Percentiles rank a stretch among this genome's conserved stretches.
These are phyloP conservation scores for Lithosia quadra DNA, from an alignment of 2,888 invertebrate genomes.

Conservation along the genomic window DNA sequence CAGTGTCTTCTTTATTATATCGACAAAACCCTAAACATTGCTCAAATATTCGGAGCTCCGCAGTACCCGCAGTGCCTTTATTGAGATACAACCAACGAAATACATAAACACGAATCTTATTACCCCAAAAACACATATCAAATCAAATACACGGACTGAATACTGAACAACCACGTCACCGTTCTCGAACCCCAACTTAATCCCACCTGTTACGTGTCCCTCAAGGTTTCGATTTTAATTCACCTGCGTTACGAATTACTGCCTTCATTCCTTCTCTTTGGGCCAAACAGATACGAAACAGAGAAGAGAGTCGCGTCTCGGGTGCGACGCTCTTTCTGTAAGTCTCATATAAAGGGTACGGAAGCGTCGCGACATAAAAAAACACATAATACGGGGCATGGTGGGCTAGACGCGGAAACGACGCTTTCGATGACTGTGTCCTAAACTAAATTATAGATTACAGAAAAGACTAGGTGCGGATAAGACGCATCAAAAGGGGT, in stretches of 20 bases:
- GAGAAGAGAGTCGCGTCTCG: too few species aligned
- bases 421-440: too few species aligned
- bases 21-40: background rate
- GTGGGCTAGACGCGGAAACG: too few species aligned
- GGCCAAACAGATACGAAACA: too few species aligned
- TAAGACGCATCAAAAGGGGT: too few species aligned
- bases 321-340: too few species aligned
- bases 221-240: slow-evolving; percentile 27
- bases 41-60: background rate
- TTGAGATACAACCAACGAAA: slow-evolving; percentile 9
- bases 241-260: slow-evolving; percentile 28
- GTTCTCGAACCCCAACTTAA: slow-evolving; percentile 8
- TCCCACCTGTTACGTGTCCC: slow-evolving; percentile 22
- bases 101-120: slow-evolving; percentile 23
- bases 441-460: too few species aligned
- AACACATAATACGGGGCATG: too few species aligned
- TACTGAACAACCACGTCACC: slow-evolving; percentile 26
- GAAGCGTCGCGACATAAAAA: too few species aligned
- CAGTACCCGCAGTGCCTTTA: background rate
- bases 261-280: slow-evolving; percentile 13
- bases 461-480: too few species aligned
- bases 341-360: too few species aligned
- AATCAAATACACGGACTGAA: slow-evolving; percentile 34
- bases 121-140: slow-evolving; percentile 24
- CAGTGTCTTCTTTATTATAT: background rate